These are phyloP conservation scores for Drosophila bipectinata DNA, from an alignment of 1,140 invertebrate species.

Conservation along the genomic window DNA sequence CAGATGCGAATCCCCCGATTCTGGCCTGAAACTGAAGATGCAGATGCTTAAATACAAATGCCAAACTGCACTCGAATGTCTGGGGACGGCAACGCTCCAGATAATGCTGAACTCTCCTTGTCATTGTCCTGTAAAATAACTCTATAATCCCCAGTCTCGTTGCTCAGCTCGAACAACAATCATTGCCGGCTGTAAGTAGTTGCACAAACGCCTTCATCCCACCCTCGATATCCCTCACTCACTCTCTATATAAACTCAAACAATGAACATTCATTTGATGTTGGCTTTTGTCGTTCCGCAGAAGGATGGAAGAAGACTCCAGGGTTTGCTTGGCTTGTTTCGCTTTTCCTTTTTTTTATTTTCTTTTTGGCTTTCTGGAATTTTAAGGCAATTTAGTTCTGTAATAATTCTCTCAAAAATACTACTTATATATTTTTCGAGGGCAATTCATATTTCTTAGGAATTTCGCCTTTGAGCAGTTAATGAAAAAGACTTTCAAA, in stretches of 20 bases:
- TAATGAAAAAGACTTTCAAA: slow-evolving; percentile 24
- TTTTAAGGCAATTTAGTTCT: slow-evolving; percentile 28
- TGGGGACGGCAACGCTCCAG: slow-evolving; percentile 51
- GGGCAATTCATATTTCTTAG: background rate
- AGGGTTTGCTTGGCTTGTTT: slow-evolving; percentile 5
- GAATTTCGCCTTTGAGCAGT: slow-evolving; percentile 19
- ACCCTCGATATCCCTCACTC: slow-evolving; percentile 1
- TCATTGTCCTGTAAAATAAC: slow-evolving; percentile 60
- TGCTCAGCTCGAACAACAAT: slow-evolving; percentile 53
- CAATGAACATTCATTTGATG: slow-evolving; percentile 50
- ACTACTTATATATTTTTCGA: slow-evolving; percentile 10
- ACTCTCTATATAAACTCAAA: slow-evolving; percentile 34
- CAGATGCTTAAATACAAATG: slow-evolving; percentile 29
- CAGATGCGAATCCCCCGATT: slow-evolving; percentile 12
- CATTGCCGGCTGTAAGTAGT: slow-evolving; percentile 56
- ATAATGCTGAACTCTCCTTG: slow-evolving; percentile 48
- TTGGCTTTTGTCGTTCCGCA: slow-evolving; percentile 25
- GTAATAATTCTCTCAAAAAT: slow-evolving; percentile 15
- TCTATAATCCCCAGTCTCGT: slow-evolving; percentile 50
- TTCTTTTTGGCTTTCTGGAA: background rate
- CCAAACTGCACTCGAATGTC: slow-evolving; percentile 43
- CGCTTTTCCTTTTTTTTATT: background rate
- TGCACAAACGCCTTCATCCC: slow-evolving; percentile 30
- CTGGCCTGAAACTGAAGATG: slow-evolving; percentile 48
- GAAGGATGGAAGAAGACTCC: slow-evolving; percentile 6